phyloP scores from a whole-genome alignment of 1,140 invertebrate genomes.

The Drosophila watanabei region DNA sequence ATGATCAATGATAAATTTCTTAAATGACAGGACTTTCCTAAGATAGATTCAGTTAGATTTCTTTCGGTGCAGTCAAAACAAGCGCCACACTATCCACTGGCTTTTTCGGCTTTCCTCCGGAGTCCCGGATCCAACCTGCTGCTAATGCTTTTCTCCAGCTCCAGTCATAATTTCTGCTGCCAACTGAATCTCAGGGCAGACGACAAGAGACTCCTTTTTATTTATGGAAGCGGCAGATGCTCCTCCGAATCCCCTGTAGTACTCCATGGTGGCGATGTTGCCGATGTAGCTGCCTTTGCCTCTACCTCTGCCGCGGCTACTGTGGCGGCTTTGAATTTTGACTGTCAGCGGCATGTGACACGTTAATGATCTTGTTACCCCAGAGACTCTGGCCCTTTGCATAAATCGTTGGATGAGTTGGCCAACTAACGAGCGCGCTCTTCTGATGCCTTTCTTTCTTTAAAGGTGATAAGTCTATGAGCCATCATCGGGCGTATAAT shows the following conservation, averaged over 20 bases:
- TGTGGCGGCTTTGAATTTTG: conserved; percentile 51
- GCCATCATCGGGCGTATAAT: not conserved
- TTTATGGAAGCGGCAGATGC: conserved; percentile 65
- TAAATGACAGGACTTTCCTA: not conserved
- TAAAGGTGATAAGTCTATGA: conserved; percentile 13
- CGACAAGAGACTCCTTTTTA: conserved; percentile 61
- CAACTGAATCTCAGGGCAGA: conserved; percentile 39
- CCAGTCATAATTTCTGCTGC: conserved; percentile 75
- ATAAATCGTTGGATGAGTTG: conserved; percentile 36
- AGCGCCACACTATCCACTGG: conserved; percentile 19
- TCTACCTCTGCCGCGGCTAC: conserved; percentile 20
- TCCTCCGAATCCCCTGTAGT: conserved; percentile 5
- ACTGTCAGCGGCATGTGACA: conserved; percentile 64
- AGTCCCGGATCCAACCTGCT: conserved; percentile 61
- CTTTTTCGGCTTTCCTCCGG: conserved; percentile 22
- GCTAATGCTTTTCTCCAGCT: conserved; percentile 61
- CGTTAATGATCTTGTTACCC: conserved; percentile 82
- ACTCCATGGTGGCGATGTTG: conserved; percentile 23
- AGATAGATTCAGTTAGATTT: not conserved
- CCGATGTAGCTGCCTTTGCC: conserved; percentile 2
- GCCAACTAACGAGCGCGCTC: conserved; percentile 59
- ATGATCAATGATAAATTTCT: not conserved
- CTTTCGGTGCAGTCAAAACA: conserved; percentile 10
- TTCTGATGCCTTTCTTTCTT: not conserved
- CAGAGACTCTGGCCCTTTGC: conserved; percentile 58